phyloP scores from a whole-genome alignment of 2,113 vertebrate genomes.

The Salvelinus alpinus region DNA sequence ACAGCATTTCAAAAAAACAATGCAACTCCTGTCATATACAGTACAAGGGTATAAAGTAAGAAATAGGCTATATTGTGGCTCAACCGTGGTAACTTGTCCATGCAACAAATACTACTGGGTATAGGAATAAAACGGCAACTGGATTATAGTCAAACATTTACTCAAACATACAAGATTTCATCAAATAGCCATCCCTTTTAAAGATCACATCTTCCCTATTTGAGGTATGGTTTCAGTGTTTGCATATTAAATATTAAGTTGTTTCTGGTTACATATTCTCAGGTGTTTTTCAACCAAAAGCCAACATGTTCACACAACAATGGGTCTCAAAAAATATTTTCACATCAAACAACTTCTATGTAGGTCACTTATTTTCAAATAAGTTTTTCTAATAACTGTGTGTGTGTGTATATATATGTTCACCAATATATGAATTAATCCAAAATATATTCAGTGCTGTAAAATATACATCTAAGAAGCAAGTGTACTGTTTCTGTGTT shows the following conservation, averaged over 20 bases:
- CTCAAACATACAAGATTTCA: conserved; percentile 40
- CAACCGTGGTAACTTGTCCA: conserved; percentile 34
- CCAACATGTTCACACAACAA: not conserved
- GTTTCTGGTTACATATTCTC: conserved; percentile 15
- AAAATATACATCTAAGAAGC: conserved; percentile 18
- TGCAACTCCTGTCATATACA: conserved; percentile 21
- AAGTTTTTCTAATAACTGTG: conserved; percentile 16
- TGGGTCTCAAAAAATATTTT: conserved; percentile 20
- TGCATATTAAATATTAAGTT: conserved; percentile 65
- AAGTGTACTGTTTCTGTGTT: not conserved
- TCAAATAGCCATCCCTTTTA: conserved; percentile 24
- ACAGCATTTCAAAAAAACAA: conserved; percentile 58
- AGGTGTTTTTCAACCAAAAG: not conserved
- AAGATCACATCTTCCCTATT: conserved; percentile 29
- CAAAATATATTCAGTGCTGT: conserved; percentile 23
- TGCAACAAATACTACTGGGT: conserved; percentile 54
- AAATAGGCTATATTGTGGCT: conserved; percentile 26
- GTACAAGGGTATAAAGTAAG: conserved; percentile 21
- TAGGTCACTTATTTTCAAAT: conserved; percentile 70
- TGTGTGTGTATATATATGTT: not conserved
- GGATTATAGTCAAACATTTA: conserved; percentile 50
- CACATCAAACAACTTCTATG: conserved; percentile 36
- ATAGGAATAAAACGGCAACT: conserved; percentile 42
- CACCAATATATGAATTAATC: not conserved
- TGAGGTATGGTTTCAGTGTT: conserved; percentile 69